Base-by-base conservation (phyloP, 2,888 invertebrate genomes). In the Troides oblongomaculatus region DNA sequence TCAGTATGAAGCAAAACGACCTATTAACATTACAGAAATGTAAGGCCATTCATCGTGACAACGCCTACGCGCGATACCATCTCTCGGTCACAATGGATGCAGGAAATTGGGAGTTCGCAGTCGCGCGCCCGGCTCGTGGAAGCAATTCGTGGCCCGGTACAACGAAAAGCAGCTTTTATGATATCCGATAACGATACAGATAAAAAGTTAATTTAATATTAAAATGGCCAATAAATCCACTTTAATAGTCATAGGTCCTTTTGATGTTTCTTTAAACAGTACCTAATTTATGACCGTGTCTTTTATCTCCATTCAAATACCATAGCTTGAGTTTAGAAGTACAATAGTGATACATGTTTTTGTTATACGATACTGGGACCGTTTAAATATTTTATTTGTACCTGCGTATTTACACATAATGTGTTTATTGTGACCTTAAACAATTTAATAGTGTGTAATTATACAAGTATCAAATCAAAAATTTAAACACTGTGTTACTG, bases 41-140 rank as follows among this genome's bases (percentile, higher is more conserved):
- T 75, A 76, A 79, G 59, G 59, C 50, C 69, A 64, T 79, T 82
- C 82, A 85, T 85, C 84, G 84, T 84, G 83, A 84, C 84, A 80
- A 82, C 85, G 84, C 88, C 87, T 82, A 86, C 86, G 79, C 78
- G 77, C 78, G 86, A 90, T 89, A 86, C 73, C 81, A 88, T 87
- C 88, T 78, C 76, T 72, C 73, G 74, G 81, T 21, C 63, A 70
- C 72, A 73, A 73, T 72, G 69, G 70, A 67, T 68, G 53, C 68
- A 70, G 71, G 72, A 74, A 72, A 73, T 70, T 70, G 64, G 66
- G 70, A 67, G 68, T 68, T 43, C 39, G 58, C 23, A 50, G 60
- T 60, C 46, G 65, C 62, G 65, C 21, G 56, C 60, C 56, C 30
- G 36, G 64, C 50, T 79, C 80, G 80, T 77, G 77, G 75, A 80